These are phyloP conservation scores for Ascidia mentula DNA, from an alignment of 23 tunicate species.

Conservation along the genomic window DNA sequence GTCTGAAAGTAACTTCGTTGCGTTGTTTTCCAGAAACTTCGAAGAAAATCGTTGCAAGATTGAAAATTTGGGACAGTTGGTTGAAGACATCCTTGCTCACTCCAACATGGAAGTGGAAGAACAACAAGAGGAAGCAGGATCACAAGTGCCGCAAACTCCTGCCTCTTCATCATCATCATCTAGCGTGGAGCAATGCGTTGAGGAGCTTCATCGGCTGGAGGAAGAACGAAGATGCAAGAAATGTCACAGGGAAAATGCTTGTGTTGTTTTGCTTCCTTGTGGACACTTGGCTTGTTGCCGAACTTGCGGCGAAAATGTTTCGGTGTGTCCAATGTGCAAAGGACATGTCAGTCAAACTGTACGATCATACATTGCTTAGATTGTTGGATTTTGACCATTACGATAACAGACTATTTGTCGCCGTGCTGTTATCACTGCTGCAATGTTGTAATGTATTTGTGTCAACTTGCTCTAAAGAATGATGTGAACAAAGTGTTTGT, in stretches of 20 bases:
- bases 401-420: no score
- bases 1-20: no score
- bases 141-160: not conserved
- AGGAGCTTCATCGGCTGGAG: slow-evolving; percentile 35
- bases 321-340: slow-evolving; percentile 48
- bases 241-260: slow-evolving; percentile 38
- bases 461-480: no score
- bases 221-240: slow-evolving; percentile 30
- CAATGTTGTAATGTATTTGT: no score
- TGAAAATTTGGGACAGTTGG: not conserved
- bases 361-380: not conserved
- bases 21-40: not conserved
- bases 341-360: slow-evolving; percentile 17
- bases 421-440: no score
- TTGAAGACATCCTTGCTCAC: not conserved
- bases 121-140: not conserved
- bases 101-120: not conserved
- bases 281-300: slow-evolving; percentile 68
- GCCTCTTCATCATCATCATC: not conserved
- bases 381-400: not conserved
- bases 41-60: not conserved
- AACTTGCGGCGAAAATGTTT: slow-evolving; percentile 19
- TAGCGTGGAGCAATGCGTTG: not conserved
- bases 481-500: no score
- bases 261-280: slow-evolving; percentile 64